Evolutionary conservation across 2,113 vertebrate genomes (phyloP), one percentile per base, ranked within the genome.

Genomic region (Melierax canorus): DNA sequence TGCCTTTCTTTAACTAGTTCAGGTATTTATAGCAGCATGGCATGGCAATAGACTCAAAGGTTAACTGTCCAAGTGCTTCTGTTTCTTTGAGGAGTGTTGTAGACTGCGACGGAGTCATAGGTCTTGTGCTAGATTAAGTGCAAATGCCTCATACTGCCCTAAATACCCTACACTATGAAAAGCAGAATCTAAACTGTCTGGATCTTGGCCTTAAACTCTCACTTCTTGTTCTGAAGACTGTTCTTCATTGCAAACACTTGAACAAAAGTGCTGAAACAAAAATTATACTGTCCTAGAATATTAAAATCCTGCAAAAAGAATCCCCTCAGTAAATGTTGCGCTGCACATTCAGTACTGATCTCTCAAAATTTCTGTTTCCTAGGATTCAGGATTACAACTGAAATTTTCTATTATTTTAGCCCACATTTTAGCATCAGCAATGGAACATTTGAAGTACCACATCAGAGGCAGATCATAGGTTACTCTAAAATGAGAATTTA

Each of bases 141-240:
- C 22, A 58, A 39, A 29, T 6, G 29, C 38, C 68, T 62, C 41
- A 6, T 4, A 2, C 21, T 29, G 59, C 45, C 50, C 30, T 15
- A 36, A 69, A 64, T 2, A 20, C 15, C 26, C 29, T 10, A 13
- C 4, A 0, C 15, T 24, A 3, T 0, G 6, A 50, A 63, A 23
- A 59, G 20, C n/a, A 48, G 45, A 10, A 46, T 23, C 69, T 27
- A 45, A 53, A 34, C 76, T 6, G 1, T 9, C 5, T 0, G 5
- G 36, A 39, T 27, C n/a, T 48, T 6, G n/a, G 68, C n/a, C 80
- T 34, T 21, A n/a, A 15, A 78, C 19, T 19, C 34, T 53, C 62
- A 8, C 12, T 17, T 0, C n/a, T n/a, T 39, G 34, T 39, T 19
- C 78, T 39, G 6, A 68, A 66, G 58, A 21, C 3, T 15, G 39